A percentile compares a stretch with the other conserved stretches of the same genome.
Conservation (phyloP, 2,888 invertebrate genomes). For the Amphipyra tragopoginis region DNA sequence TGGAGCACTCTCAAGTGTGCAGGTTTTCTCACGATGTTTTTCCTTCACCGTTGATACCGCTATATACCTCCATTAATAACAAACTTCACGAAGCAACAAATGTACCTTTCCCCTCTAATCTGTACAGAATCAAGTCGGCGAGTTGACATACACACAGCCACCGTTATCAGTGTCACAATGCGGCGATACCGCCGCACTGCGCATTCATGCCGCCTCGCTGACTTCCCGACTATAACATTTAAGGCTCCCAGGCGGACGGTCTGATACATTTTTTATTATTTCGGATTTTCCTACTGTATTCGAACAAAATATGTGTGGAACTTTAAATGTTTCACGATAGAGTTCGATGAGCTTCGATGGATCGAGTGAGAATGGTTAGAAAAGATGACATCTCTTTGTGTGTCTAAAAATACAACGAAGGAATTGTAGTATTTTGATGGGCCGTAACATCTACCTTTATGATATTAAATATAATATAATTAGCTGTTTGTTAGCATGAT, state of each 20-base stretch:
- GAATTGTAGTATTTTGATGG: too few species aligned
- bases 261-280: constrained; percentile 49
- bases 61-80: too few species aligned
- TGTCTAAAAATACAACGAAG: too few species aligned
- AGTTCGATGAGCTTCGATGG: constrained; percentile 1
- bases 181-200: constrained; percentile 59
- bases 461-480: too few species aligned
- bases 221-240: constrained; percentile 55
- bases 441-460: too few species aligned
- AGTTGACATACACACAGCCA: constrained; percentile 19
- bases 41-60: too few species aligned
- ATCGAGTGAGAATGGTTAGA: neutral
- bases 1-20: too few species aligned
- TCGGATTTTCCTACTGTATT: constrained; percentile 22
- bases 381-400: neutral
- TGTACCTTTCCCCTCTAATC: constrained; percentile 23
- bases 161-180: constrained; percentile 56
- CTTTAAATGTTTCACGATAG: constrained; percentile 8
- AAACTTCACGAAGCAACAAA: too few species aligned
- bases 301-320: constrained; percentile 1
- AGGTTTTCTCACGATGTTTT: too few species aligned
- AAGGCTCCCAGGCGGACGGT: constrained; percentile 38
- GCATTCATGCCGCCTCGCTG: constrained; percentile 44
- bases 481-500: too few species aligned
- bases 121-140: constrained; percentile 11